Base-by-base conservation (phyloP, 2,797 vertebrate species). In the Protosalanx chinensis region DNA sequence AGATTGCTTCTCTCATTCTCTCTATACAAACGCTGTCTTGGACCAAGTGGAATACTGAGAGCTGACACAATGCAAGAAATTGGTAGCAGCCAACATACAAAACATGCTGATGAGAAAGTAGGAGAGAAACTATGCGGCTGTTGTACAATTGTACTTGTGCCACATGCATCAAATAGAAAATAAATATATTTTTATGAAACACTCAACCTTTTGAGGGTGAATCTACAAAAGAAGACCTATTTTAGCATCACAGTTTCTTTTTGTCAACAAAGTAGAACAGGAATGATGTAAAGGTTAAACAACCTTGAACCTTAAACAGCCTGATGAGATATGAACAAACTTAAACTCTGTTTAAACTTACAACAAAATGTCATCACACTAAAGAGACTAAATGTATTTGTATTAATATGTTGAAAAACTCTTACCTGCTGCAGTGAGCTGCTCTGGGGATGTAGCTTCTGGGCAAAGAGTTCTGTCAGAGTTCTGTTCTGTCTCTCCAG, bases 401-500 rank as follows among this genome's bases (percentile, higher is more conserved):
- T 46, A 46, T 46, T 46, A 10, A 46, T 46, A 46, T 46, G 41
- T 46, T 46, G 41, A 2, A 46, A 46, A 46, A 46, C 8, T 46
- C 79, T 59, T 60, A 93, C 93, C 93, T 93, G 91, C 5, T 90
- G 86, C 32, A 91, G 84, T 35, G 92, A 88, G 0, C 85, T 89
- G 0, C 86, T 53, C 0, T 88, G 87, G 68, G 90, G 83, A 69
- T 93, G 91, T 64, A 93, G 84, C 18, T 91, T 93, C 87, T 94
- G 92, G 79, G 93, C 91, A 76, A 94, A 91, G 65, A 94, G 90
- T 69, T 92, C 82, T 0, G 88, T 93, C 70, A 94, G 87, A 3
- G 92, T 84, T 81, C 92, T 90, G 88, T 94, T 94, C 87, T 94
- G 93, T 15, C 92, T 79, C 71, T 94, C 93, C 75, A 94, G 87